These are phyloP conservation scores for Orthonevra nobilis DNA, from an alignment of 2,888 invertebrate species.

Conservation along the genomic window DNA sequence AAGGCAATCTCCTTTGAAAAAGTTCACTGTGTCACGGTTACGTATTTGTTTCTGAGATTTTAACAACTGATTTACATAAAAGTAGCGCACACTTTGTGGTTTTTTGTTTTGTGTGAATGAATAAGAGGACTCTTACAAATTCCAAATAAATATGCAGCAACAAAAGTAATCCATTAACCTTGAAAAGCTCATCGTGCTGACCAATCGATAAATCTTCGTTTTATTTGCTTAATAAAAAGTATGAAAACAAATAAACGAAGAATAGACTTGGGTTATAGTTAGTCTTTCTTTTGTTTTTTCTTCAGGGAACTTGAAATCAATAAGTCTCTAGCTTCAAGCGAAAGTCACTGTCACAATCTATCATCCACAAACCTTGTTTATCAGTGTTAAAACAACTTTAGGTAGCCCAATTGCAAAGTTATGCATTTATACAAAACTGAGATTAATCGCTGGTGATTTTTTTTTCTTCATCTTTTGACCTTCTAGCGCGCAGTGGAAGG, in stretches of 20 bases:
- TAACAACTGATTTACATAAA: slow-evolving; percentile 23
- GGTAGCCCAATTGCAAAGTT: neutral
- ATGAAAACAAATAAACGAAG: slow-evolving; percentile 1
- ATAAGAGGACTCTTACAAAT: neutral
- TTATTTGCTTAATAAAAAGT: neutral
- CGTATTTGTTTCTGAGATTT: slow-evolving; percentile 5
- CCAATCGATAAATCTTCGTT: slow-evolving; percentile 7
- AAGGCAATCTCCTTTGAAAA: neutral
- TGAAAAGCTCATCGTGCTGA: neutral
- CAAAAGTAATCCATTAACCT: slow-evolving; percentile 16
- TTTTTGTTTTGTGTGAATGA: slow-evolving; percentile 13
- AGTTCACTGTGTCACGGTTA: slow-evolving; percentile 29
- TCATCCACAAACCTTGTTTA: neutral
- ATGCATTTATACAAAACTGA: too few species aligned
- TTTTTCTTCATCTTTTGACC: too few species aligned
- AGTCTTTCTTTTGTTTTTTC: neutral
- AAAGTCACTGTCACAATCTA: neutral
- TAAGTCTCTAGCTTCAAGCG: slow-evolving; percentile 3
- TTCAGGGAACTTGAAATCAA: neutral
- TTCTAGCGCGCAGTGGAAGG: too few species aligned
- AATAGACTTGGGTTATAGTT: slow-evolving; percentile 2
- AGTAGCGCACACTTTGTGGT: neutral
- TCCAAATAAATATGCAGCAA: slow-evolving; percentile 13
- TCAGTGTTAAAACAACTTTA: neutral
- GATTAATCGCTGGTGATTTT: too few species aligned